These are phyloP conservation scores for Ptilonorhynchus violaceus DNA, from an alignment of 2,113 vertebrate genomes.

Conservation along the genomic window DNA sequence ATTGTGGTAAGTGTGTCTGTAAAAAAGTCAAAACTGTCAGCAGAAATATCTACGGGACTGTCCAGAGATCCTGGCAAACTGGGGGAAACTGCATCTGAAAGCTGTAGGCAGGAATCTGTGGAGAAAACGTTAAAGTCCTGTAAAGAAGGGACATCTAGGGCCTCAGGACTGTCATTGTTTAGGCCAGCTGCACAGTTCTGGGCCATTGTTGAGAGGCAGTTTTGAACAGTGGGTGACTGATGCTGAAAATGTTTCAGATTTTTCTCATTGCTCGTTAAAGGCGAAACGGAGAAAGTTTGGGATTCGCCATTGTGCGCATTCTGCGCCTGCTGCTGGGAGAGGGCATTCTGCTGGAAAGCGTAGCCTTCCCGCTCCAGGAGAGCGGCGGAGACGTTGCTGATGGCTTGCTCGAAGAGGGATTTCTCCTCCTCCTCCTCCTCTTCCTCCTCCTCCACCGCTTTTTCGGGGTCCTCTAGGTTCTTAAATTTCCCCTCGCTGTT, in stretches of 20 bases:
- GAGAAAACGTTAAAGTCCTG: slow-evolving; percentile 92
- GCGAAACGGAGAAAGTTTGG: slow-evolving; percentile 82
- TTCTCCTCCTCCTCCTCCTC: slow-evolving; percentile 85
- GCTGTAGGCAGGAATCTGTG: slow-evolving; percentile 91
- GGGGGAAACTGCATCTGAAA: slow-evolving; percentile 92
- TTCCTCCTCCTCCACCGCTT: slow-evolving; percentile 78
- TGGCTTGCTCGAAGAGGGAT: slow-evolving; percentile 82
- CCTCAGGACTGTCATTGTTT: slow-evolving; percentile 90
- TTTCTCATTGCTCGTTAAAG: slow-evolving; percentile 93
- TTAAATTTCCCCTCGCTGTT: slow-evolving; percentile 86
- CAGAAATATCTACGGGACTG: slow-evolving; percentile 87
- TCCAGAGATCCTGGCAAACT: slow-evolving; percentile 88
- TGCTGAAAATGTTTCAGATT: slow-evolving; percentile 95
- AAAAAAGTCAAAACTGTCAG: slow-evolving; percentile 95
- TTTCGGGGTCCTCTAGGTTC: slow-evolving; percentile 80
- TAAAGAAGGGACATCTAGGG: slow-evolving; percentile 87
- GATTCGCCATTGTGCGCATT: slow-evolving; percentile 87
- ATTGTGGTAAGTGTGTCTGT: slow-evolving; percentile 95
- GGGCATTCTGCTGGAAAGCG: slow-evolving; percentile 87
- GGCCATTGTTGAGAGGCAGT: slow-evolving; percentile 90
- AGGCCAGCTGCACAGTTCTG: slow-evolving; percentile 93
- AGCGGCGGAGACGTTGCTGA: slow-evolving; percentile 78
- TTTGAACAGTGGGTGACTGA: slow-evolving; percentile 89
- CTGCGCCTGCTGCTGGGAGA: slow-evolving; percentile 83
- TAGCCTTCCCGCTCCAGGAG: slow-evolving; percentile 89